Evolutionary conservation across 2,797 vertebrate species (phyloP).

Genomic region (Lagocephalus sceleratus): DNA sequence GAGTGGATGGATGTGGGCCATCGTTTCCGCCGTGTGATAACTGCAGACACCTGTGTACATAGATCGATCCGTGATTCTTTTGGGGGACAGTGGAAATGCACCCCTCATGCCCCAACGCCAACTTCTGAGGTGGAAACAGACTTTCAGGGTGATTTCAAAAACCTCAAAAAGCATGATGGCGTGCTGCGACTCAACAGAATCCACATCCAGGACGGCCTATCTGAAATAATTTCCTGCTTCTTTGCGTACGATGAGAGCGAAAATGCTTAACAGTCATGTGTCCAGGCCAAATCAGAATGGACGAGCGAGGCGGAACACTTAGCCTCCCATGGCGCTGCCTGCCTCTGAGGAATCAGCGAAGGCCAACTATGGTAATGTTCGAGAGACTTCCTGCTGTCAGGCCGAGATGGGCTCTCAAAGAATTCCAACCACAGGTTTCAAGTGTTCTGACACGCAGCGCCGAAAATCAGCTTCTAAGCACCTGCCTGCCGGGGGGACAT

Average conservation of each 20-base stretch:
- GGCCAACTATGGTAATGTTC: conserved; percentile 60
- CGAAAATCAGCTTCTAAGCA: conserved; percentile 66
- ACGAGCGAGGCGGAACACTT: conserved; percentile 62
- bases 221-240: not conserved
- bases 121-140: too few species aligned
- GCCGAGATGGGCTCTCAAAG: conserved; percentile 57
- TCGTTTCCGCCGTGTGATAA: conserved; percentile 36
- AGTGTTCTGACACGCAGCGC: conserved; percentile 55
- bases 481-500: conserved; percentile 42
- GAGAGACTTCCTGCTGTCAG: conserved; percentile 67
- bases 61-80: conserved; percentile 16
- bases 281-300: conserved; percentile 65
- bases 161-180: too few species aligned
- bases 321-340: conserved; percentile 60
- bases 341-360: conserved; percentile 69
- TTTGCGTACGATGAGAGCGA: conserved; percentile 1
- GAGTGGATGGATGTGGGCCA: conserved; percentile 5
- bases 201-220: conserved; percentile 15
- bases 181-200: not conserved
- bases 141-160: too few species aligned
- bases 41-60: conserved; percentile 27
- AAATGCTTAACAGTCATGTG: conserved; percentile 60
- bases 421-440: conserved; percentile 53
- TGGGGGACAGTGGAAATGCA: conserved; percentile 4
- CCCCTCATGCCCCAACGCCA: too few species aligned